These are phyloP conservation scores for Tetragnatha versicolor DNA, from an alignment of 1,140 invertebrate genomes.

Conservation along the genomic window DNA sequence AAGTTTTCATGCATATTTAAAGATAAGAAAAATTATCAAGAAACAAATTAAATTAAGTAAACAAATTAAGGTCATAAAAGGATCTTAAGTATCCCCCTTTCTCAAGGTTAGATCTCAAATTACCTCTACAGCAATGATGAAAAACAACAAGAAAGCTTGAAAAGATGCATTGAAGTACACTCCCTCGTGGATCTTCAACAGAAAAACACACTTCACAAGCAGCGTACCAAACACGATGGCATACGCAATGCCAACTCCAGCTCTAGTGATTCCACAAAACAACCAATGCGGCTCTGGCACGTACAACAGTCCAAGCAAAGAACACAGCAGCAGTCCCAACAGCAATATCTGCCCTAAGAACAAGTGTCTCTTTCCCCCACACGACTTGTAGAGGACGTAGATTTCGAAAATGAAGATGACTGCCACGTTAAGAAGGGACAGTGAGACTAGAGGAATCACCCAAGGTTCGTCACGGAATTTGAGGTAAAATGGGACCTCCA, in stretches of 20 bases:
- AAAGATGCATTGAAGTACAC: constrained; percentile 91
- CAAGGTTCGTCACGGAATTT: constrained; percentile 72
- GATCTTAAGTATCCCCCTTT: too few species aligned
- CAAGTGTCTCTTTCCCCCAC: constrained; percentile 77
- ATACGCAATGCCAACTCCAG: constrained; percentile 85
- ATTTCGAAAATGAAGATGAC: constrained; percentile 84
- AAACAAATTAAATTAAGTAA: too few species aligned
- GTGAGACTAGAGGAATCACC: constrained; percentile 82
- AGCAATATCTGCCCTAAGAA: constrained; percentile 92
- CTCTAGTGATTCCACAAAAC: constrained; percentile 82
- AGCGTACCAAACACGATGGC: constrained; percentile 89
- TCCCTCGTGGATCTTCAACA: constrained; percentile 87
- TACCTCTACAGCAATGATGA: constrained; percentile 73
- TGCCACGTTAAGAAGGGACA: constrained; percentile 79
- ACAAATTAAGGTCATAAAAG: too few species aligned
- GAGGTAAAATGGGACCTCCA: constrained; percentile 29
- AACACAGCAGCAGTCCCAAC: constrained; percentile 83
- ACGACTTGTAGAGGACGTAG: constrained; percentile 87
- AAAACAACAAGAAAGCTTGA: constrained; percentile 84
- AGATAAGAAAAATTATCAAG: too few species aligned
- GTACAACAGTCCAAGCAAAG: constrained; percentile 79
- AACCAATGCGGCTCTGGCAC: constrained; percentile 74
- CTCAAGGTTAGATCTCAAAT: too few species aligned
- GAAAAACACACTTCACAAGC: constrained; percentile 91
- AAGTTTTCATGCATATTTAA: too few species aligned